Evolutionary conservation across 2,888 invertebrate genomes (phyloP).

Genomic region (Anaspis maculata): DNA sequence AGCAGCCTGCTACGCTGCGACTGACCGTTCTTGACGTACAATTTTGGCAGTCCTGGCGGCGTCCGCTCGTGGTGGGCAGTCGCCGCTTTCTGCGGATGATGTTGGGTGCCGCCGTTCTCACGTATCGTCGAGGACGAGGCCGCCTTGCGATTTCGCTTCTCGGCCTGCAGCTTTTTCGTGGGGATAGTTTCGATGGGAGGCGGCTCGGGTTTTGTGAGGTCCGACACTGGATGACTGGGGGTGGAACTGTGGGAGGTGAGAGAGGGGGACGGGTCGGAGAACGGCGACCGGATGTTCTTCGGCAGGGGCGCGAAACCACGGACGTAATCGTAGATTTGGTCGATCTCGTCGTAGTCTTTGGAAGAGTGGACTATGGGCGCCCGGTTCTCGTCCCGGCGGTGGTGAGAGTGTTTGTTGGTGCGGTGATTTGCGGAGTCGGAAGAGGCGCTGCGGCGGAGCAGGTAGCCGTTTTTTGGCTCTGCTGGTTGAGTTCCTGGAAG

Average conservation of each 20-base stretch:
- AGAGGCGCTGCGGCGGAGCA: constrained; percentile 68
- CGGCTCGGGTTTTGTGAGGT: constrained; percentile 69
- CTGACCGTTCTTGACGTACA: constrained; percentile 71
- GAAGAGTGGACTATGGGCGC: constrained; percentile 49
- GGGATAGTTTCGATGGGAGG: constrained; percentile 90
- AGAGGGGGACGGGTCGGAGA: constrained; percentile 45
- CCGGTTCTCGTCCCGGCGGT: constrained; percentile 52
- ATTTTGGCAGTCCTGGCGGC: constrained; percentile 58
- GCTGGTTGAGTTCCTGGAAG: too few relatives aligned
- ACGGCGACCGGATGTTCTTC: constrained; percentile 65
- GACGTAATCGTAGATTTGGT: constrained; percentile 94
- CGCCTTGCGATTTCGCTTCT: constrained; percentile 66
- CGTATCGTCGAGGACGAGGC: constrained; percentile 45
- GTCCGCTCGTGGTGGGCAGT: constrained; percentile 52
- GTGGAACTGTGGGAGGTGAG: constrained; percentile 43
- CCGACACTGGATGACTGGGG: constrained; percentile 27
- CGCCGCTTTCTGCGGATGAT: constrained; percentile 36
- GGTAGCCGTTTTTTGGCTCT: constrained; percentile 56
- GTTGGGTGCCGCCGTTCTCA: constrained; percentile 37
- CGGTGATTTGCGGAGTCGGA: constrained; percentile 58
- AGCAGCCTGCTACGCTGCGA: constrained; percentile 57
- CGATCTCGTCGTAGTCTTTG: constrained; percentile 91
- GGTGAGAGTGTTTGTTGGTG: constrained; percentile 45
- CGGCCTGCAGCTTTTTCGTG: constrained; percentile 64
- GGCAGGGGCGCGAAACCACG: constrained; percentile 87